Percentiles rank a stretch among this genome's conserved stretches.
These are phyloP conservation scores for Amphiura filiformis DNA, from an alignment of 35 echinoderm and acorn worm species.

Conservation along the genomic window DNA sequence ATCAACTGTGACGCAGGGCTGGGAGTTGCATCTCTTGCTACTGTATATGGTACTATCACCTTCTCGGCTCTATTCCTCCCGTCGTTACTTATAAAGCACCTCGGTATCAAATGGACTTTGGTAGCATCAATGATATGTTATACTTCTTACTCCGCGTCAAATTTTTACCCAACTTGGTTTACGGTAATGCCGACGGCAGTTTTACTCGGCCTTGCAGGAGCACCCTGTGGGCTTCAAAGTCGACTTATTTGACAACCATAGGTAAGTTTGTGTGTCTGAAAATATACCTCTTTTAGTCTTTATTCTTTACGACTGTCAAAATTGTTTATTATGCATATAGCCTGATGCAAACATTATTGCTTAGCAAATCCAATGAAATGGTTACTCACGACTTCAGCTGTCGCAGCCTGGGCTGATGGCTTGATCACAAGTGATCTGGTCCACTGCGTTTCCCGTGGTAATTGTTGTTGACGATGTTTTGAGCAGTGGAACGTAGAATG, in stretches of 20 bases:
- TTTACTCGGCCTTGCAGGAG: constrained; percentile 72
- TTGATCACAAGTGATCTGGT: no score
- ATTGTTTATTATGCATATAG: no score
- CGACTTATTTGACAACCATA: constrained; percentile 80
- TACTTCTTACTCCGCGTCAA: constrained; percentile 63
- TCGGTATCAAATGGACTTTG: constrained; percentile 89
- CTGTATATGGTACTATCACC: constrained; percentile 76
- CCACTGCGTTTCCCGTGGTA: no score
- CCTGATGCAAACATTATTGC: no score
- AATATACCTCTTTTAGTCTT: no score
- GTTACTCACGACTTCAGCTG: no score
- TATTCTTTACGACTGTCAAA: no score
- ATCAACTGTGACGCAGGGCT: constrained; percentile 93
- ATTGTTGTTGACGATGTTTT: no score
- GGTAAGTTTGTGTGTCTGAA: no score
- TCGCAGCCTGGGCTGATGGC: no score
- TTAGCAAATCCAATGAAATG: no score
- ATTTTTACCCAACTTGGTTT: constrained; percentile 80
- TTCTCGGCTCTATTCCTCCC: constrained; percentile 77
- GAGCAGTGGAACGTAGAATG: no score
- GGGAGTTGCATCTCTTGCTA: constrained; percentile 72
- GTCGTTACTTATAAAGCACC: constrained; percentile 45
- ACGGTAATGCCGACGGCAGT: constrained; percentile 85
- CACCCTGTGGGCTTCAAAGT: constrained; percentile 91
- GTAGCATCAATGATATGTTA: constrained; percentile 52